Evolutionary conservation across 2,113 vertebrate species (phyloP), one percentile per base, ranked within the genome.

Genomic region (Pithys albifrons): DNA sequence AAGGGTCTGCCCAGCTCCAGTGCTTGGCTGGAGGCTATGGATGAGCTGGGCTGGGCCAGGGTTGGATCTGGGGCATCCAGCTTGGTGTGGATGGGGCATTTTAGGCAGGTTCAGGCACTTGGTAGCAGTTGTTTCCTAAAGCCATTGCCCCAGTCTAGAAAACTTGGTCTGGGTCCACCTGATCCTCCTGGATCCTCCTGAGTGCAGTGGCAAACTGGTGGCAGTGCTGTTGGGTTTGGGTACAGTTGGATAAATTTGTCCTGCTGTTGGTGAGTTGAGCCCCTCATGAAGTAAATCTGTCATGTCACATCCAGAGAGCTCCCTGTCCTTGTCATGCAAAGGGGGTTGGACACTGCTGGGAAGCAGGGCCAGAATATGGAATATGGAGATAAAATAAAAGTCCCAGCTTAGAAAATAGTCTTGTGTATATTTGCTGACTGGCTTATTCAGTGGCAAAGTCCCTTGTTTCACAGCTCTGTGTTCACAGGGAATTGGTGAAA

Each of bases 41-140:
- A 1, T 1, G 22, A 91, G 82, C 51, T 0, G 0, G 48, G 49
- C 37, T 5, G 11, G n/a, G 49, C 6, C 18, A 17, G 29, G 15
- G 37, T 5, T 25, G 43, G 55, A 18, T 46, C n/a, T 58, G 81
- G 51, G 70, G 54, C 43, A 24, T 33, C 41, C 62, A 39, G 25
- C n/a, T 20, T 12, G 28, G 25, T 25, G 22, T 51, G 45, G 22
- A 19, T 25, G 31, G 8, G 7, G 25, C 1, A 1, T 83, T 83
- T 64, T 14, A 72, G 45, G 45, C 48, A 39, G 25, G 51, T 43
- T 90, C 1, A 3, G 51, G n/a, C 0, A 2, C 31, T 7, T 54
- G 76, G 70, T 45, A 67, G 70, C 12, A 35, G 29, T 6, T 4
- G 1, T 75, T 70, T 66, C 58, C 62, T 78, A 33, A 27, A 41